These are phyloP conservation scores for Trichomalopsis sarcophagae DNA, from an alignment of 1,140 invertebrate genomes.

Conservation along the genomic window DNA sequence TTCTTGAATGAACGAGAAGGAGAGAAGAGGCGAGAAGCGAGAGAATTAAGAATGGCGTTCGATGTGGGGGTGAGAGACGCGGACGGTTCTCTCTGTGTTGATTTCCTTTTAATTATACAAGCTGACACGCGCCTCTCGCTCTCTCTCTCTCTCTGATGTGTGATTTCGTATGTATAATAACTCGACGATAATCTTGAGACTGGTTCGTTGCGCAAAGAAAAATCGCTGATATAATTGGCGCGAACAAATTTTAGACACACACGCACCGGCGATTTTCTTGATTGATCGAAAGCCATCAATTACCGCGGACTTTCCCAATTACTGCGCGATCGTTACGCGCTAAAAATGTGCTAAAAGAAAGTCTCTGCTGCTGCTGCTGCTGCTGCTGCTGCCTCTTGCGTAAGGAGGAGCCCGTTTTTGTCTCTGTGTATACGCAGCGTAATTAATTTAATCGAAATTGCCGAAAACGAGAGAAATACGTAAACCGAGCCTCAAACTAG, in stretches of 20 bases:
- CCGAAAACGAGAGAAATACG: not conserved
- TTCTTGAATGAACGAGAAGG: not conserved
- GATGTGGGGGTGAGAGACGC: not conserved
- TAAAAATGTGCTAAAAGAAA: slow-evolving; percentile 1
- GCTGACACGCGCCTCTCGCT: not conserved
- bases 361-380: no score
- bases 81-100: not conserved
- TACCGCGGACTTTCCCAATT: slow-evolving; percentile 22
- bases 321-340: not conserved
- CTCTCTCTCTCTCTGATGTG: no score
- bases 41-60: not conserved
- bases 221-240: not conserved
- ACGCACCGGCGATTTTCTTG: not conserved
- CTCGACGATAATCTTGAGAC: no score
- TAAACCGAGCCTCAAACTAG: not conserved
- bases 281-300: slow-evolving; percentile 17
- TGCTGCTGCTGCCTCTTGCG: not conserved
- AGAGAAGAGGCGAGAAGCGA: not conserved
- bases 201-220: no score
- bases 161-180: no score
- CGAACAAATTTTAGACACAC: not conserved
- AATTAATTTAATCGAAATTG: not conserved
- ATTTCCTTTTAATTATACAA: not conserved
- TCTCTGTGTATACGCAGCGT: not conserved
- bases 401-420: not conserved